Base-by-base conservation (phyloP, 2,797 vertebrate genomes). In the Cynodonichthys magdalenae region DNA sequence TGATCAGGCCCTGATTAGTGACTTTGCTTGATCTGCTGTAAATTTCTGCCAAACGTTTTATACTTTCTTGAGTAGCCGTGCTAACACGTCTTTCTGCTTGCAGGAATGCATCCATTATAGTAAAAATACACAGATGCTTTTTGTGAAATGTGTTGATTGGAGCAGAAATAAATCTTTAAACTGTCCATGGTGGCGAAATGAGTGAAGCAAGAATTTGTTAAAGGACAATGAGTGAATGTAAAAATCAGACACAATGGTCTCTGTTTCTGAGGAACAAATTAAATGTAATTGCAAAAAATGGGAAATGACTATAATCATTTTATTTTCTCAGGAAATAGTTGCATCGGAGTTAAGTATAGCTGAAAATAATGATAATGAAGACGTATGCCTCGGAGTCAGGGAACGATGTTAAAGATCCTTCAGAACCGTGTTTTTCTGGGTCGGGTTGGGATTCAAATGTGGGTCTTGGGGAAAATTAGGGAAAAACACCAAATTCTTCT, bases 231-330 rank as follows among this genome's bases (percentile, higher is more conserved):
- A 77, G 61, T 61, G 61, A 63, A 82, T 75, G 72, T 68, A 73
- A 64, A 81, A 79, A 59, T 75, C 71, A 53, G 72, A 80, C 67
- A 72, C 66, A 83, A 71, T 69, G 74, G 65, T 48, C 70, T 78
- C 68, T 75, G 73, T 47, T 81, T 83, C 66, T 69, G 60, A 66
- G 71, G 60, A 77, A 63, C 39, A 56, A 70, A 85, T 82, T 85
- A 56, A 64, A 84, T 78, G 63, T 77, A 86, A 86, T 83, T 86
- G 70, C 70, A 42, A 75, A 51, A 63, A 78, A 39, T 75, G 70
- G 83, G 85, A 89, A 90, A 87, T 81, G 75, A 69, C 79, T 71
- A 15, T 77, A 89, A 88, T 89, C 60, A 85, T 82, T 53, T 65
- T 84, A 87, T 87, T 86, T 82, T 79, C 73, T 76, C 69, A 82